phyloP scores from a whole-genome alignment of 2,113 vertebrate species.

The Sturnus vulgaris region DNA sequence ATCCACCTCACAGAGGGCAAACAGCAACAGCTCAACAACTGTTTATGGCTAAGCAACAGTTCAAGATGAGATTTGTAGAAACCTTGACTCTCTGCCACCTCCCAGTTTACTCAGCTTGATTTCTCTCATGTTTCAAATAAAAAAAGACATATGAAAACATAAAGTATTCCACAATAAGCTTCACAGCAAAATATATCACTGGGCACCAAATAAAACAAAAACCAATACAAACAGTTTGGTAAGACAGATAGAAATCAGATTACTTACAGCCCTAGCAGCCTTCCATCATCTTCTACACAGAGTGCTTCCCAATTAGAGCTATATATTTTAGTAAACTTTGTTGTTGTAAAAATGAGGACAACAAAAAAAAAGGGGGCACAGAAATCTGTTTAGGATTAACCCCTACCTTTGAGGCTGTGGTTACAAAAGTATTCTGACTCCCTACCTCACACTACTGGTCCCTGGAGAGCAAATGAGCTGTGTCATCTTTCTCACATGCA shows the following conservation, averaged over 20 bases:
- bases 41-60: not conserved
- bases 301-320: not conserved
- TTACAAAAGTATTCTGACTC: not conserved
- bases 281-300: not conserved
- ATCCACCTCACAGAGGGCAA: not conserved
- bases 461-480: conserved; percentile 2
- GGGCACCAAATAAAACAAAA: not conserved
- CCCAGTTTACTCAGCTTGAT: not conserved
- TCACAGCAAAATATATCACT: not conserved
- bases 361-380: not conserved
- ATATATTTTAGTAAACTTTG: not conserved
- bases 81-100: not conserved
- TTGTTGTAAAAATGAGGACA: not conserved
- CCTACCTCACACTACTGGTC: not conserved
- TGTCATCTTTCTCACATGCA: not conserved
- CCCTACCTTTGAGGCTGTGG: not conserved
- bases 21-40: not conserved
- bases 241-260: not conserved
- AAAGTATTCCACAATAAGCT: not conserved
- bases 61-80: not conserved
- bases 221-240: not conserved
- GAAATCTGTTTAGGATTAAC: not conserved
- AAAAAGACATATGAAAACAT: not conserved
- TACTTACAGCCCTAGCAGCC: not conserved
- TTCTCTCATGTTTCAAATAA: not conserved